These are phyloP conservation scores for Hydrotaea cyrtoneurina DNA, from an alignment of 2,888 invertebrate species.

Conservation along the genomic window DNA sequence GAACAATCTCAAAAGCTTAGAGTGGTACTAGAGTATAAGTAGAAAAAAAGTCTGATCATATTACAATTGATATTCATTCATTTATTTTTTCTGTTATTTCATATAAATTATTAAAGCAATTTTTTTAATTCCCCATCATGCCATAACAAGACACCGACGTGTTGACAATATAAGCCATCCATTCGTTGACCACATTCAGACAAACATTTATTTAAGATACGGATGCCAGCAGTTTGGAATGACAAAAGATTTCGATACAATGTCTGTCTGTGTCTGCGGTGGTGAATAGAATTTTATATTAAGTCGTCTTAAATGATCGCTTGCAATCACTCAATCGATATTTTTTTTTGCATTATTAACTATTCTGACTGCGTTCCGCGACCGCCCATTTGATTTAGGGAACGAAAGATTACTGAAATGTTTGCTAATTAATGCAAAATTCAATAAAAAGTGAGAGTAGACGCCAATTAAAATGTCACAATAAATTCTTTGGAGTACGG, in stretches of 20 bases:
- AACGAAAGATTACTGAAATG: not conserved
- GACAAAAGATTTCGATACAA: not conserved
- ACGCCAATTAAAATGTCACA: not conserved
- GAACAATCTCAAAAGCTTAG: too few relatives aligned
- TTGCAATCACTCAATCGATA: not conserved
- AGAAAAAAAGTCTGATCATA: not conserved
- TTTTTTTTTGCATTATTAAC: not conserved
- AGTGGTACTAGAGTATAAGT: not conserved
- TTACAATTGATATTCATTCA: not conserved
- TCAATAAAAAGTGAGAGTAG: constrained; percentile 18
- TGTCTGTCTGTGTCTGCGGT: not conserved
- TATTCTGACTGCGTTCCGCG: not conserved
- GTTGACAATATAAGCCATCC: not conserved
- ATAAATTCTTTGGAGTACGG: too few relatives aligned
- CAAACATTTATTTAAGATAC: too few relatives aligned
- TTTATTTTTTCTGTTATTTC: not conserved
- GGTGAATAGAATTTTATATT: not conserved
- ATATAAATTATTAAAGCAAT: not conserved
- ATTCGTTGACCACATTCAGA: not conserved
- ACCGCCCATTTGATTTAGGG: not conserved
- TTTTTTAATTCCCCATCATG: not conserved
- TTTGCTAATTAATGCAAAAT: not conserved
- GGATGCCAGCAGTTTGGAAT: not conserved
- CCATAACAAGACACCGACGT: not conserved
- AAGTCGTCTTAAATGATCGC: not conserved